These are phyloP conservation scores for Eupithecia centaureata DNA, from an alignment of 2,888 invertebrate species.

Conservation along the genomic window DNA sequence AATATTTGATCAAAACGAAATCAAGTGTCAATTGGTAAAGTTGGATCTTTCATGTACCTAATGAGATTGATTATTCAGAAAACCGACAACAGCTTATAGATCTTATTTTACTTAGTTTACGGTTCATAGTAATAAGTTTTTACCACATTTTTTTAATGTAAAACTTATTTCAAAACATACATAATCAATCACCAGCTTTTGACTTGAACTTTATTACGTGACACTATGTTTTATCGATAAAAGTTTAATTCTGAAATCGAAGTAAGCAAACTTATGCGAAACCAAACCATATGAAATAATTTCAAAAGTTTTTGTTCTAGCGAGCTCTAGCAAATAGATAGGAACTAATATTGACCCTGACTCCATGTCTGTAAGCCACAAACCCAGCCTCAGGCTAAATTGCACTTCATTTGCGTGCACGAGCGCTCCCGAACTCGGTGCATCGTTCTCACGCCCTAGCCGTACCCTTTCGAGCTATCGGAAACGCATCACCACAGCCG, in stretches of 20 bases:
- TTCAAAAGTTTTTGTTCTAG: neutral
- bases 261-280: too few species aligned
- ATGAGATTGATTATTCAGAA: too few species aligned
- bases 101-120: too few species aligned
- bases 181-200: neutral
- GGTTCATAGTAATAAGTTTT: too few species aligned
- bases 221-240: too few species aligned
- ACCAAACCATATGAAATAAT: neutral
- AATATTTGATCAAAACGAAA: too few species aligned
- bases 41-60: too few species aligned
- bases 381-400: conserved; percentile 66
- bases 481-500: conserved; percentile 52
- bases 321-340: neutral
- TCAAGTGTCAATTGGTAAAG: too few species aligned
- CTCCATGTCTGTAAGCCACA: conserved; percentile 47
- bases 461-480: conserved; percentile 51
- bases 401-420: conserved; percentile 77
- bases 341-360: conserved; percentile 16
- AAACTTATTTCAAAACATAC: too few species aligned
- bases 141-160: too few species aligned
- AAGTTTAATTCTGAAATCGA: too few species aligned
- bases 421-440: conserved; percentile 59
- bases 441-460: conserved; percentile 70
- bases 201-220: neutral
- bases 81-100: too few species aligned